Evolutionary conservation across 2,797 vertebrate species (phyloP), one percentile per base, ranked within the genome.

Genomic region (Neostethus bicornis): DNA sequence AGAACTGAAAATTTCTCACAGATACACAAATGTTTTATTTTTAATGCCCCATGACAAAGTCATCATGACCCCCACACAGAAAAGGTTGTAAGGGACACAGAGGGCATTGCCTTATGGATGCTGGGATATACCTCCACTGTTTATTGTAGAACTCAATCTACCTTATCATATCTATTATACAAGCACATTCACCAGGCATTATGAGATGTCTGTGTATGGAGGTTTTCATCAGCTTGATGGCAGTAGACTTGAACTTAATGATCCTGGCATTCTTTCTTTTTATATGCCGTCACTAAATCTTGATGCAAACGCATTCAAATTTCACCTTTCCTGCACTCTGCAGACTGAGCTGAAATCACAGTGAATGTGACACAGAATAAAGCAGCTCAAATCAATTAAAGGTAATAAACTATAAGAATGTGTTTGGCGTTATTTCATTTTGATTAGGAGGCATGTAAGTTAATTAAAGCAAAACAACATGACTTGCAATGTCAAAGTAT

Each of bases 211-310:
- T 70, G 77, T 81, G 82, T 89, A 81, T 87, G 70, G 78, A 83
- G 86, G 76, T 79, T 90, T 92, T 92, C 87, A 92, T 92, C 89
- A 90, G 81, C 78, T 77, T 83, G 79, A 89, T 89, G 88, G 88
- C 84, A 81, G 70, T 52, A 59, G 77, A 88, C 85, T 89, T 85
- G 76, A 80, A 90, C 84, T 91, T 91, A 92, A 93, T 90, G 90
- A 90, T 84, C 86, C 82, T 61, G 75, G 80, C 84, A 87, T 85
- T 87, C 84, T 80, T 85, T 89, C 87, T 85, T 86, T 89, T 87
- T 86, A 86, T 85, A 85, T 87, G 65, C 81, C 70, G 78, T 70
- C 62, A 45, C 92, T 92, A 91, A 92, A 92, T 92, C 90, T 85
- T 25, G 32, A 59, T 21, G 68, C 61, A 68, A 62, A 70, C 80